Evolutionary conservation across 2,113 vertebrate genomes (phyloP).

Genomic region (Periophthalmus modestus): DNA sequence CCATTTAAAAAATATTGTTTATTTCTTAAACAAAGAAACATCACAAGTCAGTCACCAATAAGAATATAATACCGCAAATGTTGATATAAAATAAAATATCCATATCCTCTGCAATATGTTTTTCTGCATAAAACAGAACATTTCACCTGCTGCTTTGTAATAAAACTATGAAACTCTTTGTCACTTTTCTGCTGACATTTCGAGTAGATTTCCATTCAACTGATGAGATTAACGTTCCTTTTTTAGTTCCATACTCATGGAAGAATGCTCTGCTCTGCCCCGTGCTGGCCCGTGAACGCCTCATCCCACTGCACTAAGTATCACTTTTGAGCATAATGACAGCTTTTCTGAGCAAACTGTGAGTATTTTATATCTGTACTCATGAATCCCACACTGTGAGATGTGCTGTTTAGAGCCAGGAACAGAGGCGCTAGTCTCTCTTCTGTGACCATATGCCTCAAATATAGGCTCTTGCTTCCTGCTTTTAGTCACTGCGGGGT

Average conservation of each 20-base stretch:
- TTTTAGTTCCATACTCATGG: conserved; percentile 40
- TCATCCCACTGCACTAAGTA: conserved; percentile 64
- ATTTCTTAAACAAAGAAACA: no score
- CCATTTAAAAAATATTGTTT: no score
- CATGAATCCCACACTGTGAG: conserved; percentile 39
- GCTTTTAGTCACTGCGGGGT: conserved; percentile 32
- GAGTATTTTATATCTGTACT: conserved; percentile 55
- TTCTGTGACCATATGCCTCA: conserved; percentile 21
- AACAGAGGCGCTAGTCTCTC: conserved; percentile 26
- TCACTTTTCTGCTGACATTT: conserved; percentile 2
- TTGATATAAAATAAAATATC: no score
- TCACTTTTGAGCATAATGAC: conserved; percentile 65
- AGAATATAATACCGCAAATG: no score
- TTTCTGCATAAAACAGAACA: not conserved
- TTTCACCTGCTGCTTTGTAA: not conserved
- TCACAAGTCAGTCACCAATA: no score
- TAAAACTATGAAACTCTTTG: not conserved
- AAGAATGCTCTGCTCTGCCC: conserved; percentile 50
- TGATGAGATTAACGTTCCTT: conserved; percentile 28
- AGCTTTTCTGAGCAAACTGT: conserved; percentile 51
- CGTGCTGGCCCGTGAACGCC: conserved; percentile 49
- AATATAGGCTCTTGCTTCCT: conserved; percentile 13
- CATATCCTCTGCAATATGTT: not conserved
- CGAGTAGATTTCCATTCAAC: conserved; percentile 16
- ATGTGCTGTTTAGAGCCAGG: conserved; percentile 26